Percentiles rank a stretch among this genome's conserved stretches.
Evolutionary conservation across 2,888 invertebrate species (phyloP).

Genomic region (Aradus depressus): DNA sequence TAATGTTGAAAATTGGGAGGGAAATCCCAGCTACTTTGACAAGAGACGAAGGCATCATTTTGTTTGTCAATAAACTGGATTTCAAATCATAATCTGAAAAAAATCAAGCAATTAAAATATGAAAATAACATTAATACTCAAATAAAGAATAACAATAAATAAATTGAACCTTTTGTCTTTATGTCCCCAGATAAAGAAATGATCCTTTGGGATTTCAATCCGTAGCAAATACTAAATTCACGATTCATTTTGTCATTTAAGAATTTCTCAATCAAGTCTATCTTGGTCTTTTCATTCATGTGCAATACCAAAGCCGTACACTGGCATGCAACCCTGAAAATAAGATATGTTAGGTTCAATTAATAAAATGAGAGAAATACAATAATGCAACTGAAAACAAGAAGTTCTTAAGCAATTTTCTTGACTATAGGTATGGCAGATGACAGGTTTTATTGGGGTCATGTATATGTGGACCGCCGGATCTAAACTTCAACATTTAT

Average conservation of each 20-base stretch:
- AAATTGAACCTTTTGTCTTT: neutral
- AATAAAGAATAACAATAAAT: neutral
- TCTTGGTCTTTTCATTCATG: constrained; percentile 48
- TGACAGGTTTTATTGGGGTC: no score
- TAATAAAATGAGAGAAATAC: constrained; percentile 9
- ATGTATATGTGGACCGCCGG: no score
- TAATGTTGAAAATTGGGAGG: constrained; percentile 4
- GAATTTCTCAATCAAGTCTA: constrained; percentile 34
- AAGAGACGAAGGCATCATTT: no score
- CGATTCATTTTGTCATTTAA: constrained; percentile 9
- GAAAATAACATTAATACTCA: neutral
- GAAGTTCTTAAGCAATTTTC: neutral
- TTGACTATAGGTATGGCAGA: neutral
- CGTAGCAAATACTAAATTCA: constrained; percentile 3
- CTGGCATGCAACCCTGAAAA: constrained; percentile 52
- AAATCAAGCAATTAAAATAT: no score
- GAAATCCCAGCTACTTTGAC: constrained; percentile 12
- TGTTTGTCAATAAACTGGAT: no score
- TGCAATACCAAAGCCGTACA: constrained; percentile 50
- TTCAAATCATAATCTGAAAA: no score
- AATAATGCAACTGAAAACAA: constrained; percentile 16
- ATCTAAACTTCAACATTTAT: no score
- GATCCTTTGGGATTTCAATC: neutral
- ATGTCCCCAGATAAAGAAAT: neutral
- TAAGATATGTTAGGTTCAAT: constrained; percentile 30